Evolutionary conservation across 2,888 invertebrate species (phyloP), one percentile per base, ranked within the genome.

Genomic region (Orchesella flavescens): DNA sequence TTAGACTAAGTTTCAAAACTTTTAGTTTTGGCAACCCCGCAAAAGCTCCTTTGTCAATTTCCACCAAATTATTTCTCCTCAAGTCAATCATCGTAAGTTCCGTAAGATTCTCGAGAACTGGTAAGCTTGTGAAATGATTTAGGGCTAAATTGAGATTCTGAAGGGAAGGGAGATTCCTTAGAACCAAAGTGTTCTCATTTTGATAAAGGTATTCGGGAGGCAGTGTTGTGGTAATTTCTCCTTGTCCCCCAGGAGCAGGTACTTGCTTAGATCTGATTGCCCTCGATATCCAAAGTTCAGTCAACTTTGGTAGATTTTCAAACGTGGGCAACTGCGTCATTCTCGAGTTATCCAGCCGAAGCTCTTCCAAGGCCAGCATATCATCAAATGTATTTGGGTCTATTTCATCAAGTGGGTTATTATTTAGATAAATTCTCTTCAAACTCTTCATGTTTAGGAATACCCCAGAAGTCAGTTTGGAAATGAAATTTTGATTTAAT

Each of bases 351-450:
- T 86, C 75, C 10, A 88, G 59, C 0, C 21, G 44, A 5, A 88
- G 61, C 5, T 77, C 81, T 21, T 69, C 66, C 5, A 88, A 75
- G 13, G 69, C 43, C 5, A 53, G n/a, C 49, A 87, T 66, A 19
- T 83, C 73, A n/a, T 85, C 82, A 63, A 87, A 87, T 3, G 86
- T 83, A 12, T 84, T 49, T 0, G 72, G n/a, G n/a, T 86, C 84
- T 5, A 87, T 5, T 9, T 79, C 69, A 21, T 84, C 82, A 71
- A 88, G 46, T 0, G 76, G 79, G 46, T 87, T 87, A 0, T 44
- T 49, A 21, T 81, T 76, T 13, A 88, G 57, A 24, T 66, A 76
- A 3, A 88, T 65, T 15, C 59, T 19, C 57, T 79, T 80, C 15
- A 88, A 63, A 23, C 83, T 85, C 43, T 15, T 74, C 21, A 88